Conservation (phyloP, 2,797 vertebrate genomes). For the Buceros bicornis region DNA sequence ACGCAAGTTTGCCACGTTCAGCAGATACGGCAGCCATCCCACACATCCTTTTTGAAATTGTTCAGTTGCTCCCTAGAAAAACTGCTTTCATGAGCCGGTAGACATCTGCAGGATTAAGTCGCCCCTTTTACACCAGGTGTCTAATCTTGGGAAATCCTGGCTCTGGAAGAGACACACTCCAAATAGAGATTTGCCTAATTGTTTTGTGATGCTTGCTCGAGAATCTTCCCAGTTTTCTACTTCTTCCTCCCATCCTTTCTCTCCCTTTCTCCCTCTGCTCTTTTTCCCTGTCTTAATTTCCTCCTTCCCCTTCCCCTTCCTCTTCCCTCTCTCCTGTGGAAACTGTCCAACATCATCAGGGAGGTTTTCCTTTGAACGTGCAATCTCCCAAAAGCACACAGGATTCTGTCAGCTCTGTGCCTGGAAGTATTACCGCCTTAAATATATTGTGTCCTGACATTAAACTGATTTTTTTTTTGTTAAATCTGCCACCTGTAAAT, state of each 20-base stretch:
- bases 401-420: background rate
- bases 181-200: background rate
- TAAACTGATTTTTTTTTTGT: background rate
- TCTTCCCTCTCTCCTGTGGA: background rate
- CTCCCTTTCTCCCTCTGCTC: background rate
- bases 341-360: background rate
- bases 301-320: background rate
- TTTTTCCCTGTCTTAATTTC: background rate
- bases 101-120: background rate
- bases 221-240: background rate
- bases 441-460: constrained; percentile 20
- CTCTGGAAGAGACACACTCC: background rate
- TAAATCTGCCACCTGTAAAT: background rate
- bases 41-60: background rate
- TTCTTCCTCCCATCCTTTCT: background rate
- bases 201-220: background rate
- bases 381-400: background rate
- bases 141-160: background rate
- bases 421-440: constrained; percentile 18
- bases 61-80: background rate
- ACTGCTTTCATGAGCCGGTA: background rate
- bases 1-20: rapidly evolving
- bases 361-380: background rate
- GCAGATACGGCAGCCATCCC: background rate
- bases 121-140: background rate